These are phyloP conservation scores for Bombus balteatus DNA, from an alignment of 1,140 invertebrate genomes.

Conservation along the genomic window DNA sequence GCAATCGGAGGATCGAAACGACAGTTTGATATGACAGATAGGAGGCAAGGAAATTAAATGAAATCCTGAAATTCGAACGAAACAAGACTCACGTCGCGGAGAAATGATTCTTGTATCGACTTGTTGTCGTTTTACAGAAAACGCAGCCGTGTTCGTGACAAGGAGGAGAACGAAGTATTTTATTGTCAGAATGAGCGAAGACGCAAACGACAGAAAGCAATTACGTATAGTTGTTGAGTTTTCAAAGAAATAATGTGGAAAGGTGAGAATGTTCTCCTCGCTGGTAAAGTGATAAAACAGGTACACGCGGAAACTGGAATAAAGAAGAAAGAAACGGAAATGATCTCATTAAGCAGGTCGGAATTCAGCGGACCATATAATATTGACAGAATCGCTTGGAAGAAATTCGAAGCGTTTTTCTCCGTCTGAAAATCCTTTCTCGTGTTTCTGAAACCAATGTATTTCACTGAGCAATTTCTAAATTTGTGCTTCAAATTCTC, in stretches of 20 bases:
- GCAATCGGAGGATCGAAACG: neutral
- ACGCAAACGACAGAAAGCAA: neutral
- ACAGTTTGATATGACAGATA: constrained; percentile 4
- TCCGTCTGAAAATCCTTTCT: constrained; percentile 4
- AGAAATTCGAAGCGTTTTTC: constrained; percentile 51
- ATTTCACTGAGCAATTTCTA: constrained; percentile 8
- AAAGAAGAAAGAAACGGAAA: constrained; percentile 32
- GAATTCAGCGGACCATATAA: constrained; percentile 57
- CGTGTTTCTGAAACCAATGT: neutral
- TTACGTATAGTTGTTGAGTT: neutral
- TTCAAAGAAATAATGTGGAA: neutral
- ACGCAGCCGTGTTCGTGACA: neutral
- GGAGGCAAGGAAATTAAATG: constrained; percentile 6
- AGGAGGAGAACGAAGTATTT: neutral
- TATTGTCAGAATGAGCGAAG: neutral
- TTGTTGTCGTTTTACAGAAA: neutral
- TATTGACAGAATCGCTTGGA: constrained; percentile 62
- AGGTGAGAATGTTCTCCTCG: neutral
- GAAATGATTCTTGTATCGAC: neutral
- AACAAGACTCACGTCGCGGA: neutral
- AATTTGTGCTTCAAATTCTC: neutral
- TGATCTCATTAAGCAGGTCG: constrained; percentile 41
- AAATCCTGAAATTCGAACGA: neutral
- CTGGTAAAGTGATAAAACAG: neutral
- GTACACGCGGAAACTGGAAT: neutral